phyloP scores from a whole-genome alignment of 1,140 invertebrate genomes.

The Pseudomyrmex gracilis region DNA sequence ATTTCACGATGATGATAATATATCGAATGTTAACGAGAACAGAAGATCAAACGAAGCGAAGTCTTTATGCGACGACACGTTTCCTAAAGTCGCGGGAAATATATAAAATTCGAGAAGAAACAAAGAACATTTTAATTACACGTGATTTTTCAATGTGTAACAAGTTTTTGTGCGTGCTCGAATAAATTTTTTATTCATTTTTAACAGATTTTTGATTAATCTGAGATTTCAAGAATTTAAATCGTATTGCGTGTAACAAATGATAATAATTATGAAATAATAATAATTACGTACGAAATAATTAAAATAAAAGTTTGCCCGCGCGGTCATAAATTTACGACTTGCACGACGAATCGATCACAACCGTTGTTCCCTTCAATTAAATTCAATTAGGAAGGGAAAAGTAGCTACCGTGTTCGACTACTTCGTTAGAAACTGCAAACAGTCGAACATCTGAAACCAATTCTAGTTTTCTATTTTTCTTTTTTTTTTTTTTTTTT shows the following conservation, averaged over 20 bases:
- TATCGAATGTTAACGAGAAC: background rate
- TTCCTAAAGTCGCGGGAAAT: background rate
- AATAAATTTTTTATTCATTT: too few relatives aligned
- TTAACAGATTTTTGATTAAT: background rate
- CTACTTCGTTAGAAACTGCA: constrained; percentile 40
- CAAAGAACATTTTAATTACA: too few relatives aligned
- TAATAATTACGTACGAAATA: constrained; percentile 29
- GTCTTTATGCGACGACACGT: background rate
- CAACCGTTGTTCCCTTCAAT: constrained; percentile 23
- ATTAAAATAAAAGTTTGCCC: background rate
- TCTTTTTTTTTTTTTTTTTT: too few relatives aligned
- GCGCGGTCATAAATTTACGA: constrained; percentile 8
- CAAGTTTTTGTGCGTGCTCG: too few relatives aligned
- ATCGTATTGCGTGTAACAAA: background rate
- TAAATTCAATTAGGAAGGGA: constrained; percentile 43
- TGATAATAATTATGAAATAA: constrained; percentile 14
- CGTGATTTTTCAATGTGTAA: too few relatives aligned
- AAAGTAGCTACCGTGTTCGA: constrained; percentile 44
- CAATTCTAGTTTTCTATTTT: constrained; percentile 6
- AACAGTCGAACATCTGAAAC: constrained; percentile 39
- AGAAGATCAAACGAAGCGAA: background rate
- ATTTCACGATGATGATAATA: background rate
- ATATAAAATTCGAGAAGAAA: background rate
- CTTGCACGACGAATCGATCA: constrained; percentile 29
- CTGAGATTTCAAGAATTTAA: too few relatives aligned